phyloP scores from a whole-genome alignment of 1,140 invertebrate species.

The Drosophila kikkawai region DNA sequence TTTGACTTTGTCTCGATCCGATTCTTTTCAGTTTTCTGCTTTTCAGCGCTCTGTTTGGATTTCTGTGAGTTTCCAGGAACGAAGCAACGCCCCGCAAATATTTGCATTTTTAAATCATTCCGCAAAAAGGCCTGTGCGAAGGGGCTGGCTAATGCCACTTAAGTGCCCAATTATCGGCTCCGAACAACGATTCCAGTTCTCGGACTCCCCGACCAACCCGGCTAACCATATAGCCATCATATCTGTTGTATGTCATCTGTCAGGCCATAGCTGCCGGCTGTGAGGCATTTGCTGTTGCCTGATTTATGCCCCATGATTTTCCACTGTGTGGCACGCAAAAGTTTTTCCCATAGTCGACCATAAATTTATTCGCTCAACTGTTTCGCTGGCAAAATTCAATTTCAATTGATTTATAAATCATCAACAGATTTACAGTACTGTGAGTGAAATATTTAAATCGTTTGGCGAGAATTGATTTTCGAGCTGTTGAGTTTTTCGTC shows the following conservation, averaged over 20 bases:
- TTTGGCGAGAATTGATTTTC: constrained; percentile 45
- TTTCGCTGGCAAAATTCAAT: constrained; percentile 71
- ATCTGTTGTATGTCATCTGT: constrained; percentile 81
- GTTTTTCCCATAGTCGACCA: constrained; percentile 63
- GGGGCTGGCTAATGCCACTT: constrained; percentile 71
- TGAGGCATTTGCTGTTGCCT: constrained; percentile 51
- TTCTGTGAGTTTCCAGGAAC: constrained; percentile 61
- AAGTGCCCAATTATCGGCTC: constrained; percentile 78
- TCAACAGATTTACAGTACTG: constrained; percentile 65
- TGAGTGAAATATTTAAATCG: constrained; percentile 49
- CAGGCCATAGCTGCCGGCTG: constrained; percentile 72
- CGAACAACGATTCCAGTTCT: constrained; percentile 25
- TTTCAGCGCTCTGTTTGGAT: constrained; percentile 33
- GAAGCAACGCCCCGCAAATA: constrained; percentile 58
- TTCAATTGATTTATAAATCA: constrained; percentile 80
- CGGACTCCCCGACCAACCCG: constrained; percentile 7
- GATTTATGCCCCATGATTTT: constrained; percentile 83
- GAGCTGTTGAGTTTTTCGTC: constrained; percentile 21
- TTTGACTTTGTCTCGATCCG: constrained; percentile 39
- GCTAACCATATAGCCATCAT: constrained; percentile 54
- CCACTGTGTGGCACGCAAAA: constrained; percentile 79
- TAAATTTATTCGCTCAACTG: constrained; percentile 69
- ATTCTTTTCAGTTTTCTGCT: constrained; percentile 12
- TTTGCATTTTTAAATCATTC: constrained; percentile 69
- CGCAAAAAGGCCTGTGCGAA: constrained; percentile 34